A percentile compares a stretch with the other conserved stretches of the same genome.
Evolutionary conservation across 2,888 invertebrate species (phyloP).

Genomic region (Ceraclea dissimilis): DNA sequence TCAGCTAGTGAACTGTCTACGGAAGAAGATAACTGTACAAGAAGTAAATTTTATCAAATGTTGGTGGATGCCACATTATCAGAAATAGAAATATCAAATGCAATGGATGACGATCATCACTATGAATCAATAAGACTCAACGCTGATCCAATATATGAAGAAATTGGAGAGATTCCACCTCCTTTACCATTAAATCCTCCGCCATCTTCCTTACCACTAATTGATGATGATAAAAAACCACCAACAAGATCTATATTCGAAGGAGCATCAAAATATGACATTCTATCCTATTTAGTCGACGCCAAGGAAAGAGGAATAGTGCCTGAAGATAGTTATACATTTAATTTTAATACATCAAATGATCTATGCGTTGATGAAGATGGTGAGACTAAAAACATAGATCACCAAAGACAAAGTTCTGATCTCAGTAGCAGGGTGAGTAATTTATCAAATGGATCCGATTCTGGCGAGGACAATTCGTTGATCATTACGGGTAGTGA

Average conservation of each 20-base stretch:
- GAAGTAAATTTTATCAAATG: conserved; percentile 68
- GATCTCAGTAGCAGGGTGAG: conserved; percentile 64
- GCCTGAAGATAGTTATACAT: conserved; percentile 63
- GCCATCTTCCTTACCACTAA: conserved; percentile 57
- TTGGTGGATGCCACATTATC: conserved; percentile 61
- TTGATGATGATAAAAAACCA: conserved; percentile 61
- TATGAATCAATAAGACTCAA: conserved; percentile 63
- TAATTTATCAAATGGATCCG: conserved; percentile 73
- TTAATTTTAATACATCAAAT: conserved; percentile 49
- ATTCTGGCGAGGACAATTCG: conserved; percentile 79
- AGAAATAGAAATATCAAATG: conserved; percentile 57
- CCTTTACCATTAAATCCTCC: conserved; percentile 74
- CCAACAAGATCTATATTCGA: conserved; percentile 66
- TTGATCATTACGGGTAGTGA: conserved; percentile 54
- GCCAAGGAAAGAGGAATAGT: conserved; percentile 70
- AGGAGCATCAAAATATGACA: conserved; percentile 82
- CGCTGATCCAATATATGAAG: conserved; percentile 71
- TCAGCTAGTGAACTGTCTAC: conserved; percentile 57
- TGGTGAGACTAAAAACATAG: conserved; percentile 44
- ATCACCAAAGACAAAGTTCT: conserved; percentile 41
- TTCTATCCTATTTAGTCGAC: conserved; percentile 81
- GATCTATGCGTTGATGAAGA: conserved; percentile 47
- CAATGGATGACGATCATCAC: conserved; percentile 58
- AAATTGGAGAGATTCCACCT: conserved; percentile 67
- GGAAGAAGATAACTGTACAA: conserved; percentile 57